Evolutionary conservation across 2,113 vertebrate species (phyloP).

Genomic region (Scomber japonicus): DNA sequence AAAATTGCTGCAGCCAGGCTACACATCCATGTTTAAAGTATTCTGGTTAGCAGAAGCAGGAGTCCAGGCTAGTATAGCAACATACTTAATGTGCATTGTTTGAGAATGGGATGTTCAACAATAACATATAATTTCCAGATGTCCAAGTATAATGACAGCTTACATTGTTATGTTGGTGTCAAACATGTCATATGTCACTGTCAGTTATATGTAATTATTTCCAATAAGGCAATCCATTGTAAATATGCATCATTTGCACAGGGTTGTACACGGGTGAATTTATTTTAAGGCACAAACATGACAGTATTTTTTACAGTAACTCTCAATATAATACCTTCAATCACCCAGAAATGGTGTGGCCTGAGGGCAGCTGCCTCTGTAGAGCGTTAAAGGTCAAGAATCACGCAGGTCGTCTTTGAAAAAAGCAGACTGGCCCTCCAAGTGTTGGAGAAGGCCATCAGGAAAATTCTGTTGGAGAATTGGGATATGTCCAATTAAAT

Average conservation of each 20-base stretch:
- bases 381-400: conserved; percentile 31
- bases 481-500: conserved; percentile 70
- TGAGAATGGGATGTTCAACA: background rate
- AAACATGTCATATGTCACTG: background rate
- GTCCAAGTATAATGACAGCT: no score
- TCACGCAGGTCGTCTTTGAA: conserved; percentile 19
- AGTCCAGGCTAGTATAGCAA: background rate
- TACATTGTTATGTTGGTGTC: no score
- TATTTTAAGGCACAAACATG: background rate
- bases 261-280: background rate
- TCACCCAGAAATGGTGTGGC: background rate
- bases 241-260: background rate
- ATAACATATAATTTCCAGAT: no score
- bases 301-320: background rate
- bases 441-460: conserved; percentile 2
- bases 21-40: background rate
- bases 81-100: background rate
- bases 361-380: background rate
- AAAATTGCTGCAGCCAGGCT: background rate
- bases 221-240: background rate
- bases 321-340: background rate
- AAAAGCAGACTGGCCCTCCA: conserved; percentile 1
- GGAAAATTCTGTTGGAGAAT: conserved; percentile 28
- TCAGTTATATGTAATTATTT: background rate
- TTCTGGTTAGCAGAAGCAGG: background rate